Evolutionary conservation across 2,888 invertebrate genomes (phyloP).

Genomic region (Ophioninae sp.): DNA sequence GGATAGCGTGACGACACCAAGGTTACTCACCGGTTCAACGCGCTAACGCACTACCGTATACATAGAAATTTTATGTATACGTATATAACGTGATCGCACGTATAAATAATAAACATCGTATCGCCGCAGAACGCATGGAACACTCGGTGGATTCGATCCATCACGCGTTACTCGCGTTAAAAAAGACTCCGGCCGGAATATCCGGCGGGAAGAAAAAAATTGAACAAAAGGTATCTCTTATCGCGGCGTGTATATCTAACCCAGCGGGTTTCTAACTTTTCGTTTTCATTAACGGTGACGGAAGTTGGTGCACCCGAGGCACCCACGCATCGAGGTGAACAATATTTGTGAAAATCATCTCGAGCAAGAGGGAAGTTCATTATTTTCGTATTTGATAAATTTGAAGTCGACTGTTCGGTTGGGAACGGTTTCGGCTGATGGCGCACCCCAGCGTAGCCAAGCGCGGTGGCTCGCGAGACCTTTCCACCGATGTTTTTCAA

Average conservation of each 20-base stretch:
- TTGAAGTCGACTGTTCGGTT: background rate
- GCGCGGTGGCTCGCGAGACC: background rate
- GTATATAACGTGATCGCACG: constrained; percentile 1
- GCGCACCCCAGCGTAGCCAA: background rate
- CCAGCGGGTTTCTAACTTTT: background rate
- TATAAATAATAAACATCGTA: constrained; percentile 24
- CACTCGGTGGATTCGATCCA: constrained; percentile 20
- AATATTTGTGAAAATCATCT: background rate
- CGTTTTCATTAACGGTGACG: background rate
- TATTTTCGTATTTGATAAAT: background rate
- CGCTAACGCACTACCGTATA: constrained; percentile 74
- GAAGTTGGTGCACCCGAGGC: background rate
- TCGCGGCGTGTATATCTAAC: background rate
- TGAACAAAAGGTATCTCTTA: background rate
- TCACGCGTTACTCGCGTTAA: background rate
- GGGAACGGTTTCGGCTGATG: background rate
- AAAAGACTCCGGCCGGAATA: constrained; percentile 14
- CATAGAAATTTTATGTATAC: constrained; percentile 1
- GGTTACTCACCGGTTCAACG: constrained; percentile 78
- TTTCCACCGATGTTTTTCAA: background rate
- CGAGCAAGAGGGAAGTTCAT: background rate
- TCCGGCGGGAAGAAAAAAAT: constrained; percentile 5
- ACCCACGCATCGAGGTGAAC: background rate
- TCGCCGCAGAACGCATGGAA: constrained; percentile 2
- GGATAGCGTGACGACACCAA: constrained; percentile 78